Base-by-base conservation (phyloP, 2,113 vertebrate genomes). In the Marmota flaviventris region DNA sequence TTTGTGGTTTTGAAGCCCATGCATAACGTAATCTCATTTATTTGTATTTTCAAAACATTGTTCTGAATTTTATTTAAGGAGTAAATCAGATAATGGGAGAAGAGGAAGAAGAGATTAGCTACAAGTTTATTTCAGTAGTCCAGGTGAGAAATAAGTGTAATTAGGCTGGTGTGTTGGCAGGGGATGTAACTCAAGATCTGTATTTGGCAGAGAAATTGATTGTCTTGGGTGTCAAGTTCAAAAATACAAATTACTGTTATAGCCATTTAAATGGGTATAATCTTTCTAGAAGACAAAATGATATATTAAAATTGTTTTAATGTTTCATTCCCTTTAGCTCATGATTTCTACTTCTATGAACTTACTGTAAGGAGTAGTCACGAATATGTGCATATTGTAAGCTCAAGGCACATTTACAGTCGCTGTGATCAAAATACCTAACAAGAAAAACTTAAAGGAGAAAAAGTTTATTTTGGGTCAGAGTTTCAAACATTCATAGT, bases 361-460 rank as follows among this genome's bases (percentile, higher is more conserved):
- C n/a, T 91, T 72, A 76, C 72, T 32, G 69, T 29, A 89, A 78
- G 13, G 53, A 93, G n/a, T 37, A 81, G 83, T 79, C 29, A 82
- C 53, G 12, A 11, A n/a, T 67, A 48, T 45, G 37, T 77, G 27
- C 4, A 37, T 91, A 65, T 29, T 85, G n/a, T 42, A 20, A 73
- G 24, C 73, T 88, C 58, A 88, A 58, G 82, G 37, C 42, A 90
- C 69, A 72, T 85, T 88, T 82, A 77, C 5, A 85, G 63, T 61
- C 25, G 8, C 58, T 25, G 24, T 61, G 22, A 61, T 61, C 58
- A 61, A 61, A 25, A 25, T 61, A 61, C 58, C 58, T 25, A 9
- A 61, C 58, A 61, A 61, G 22, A 61, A 61, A 24, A 61, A 61
- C 22, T 25, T 61, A 61, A 9, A 61, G 58, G 24, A 61, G 58